These are phyloP conservation scores for Epizoanthus ramosus DNA, from an alignment of 92 coral and sea anemone genomes.

Conservation along the genomic window DNA sequence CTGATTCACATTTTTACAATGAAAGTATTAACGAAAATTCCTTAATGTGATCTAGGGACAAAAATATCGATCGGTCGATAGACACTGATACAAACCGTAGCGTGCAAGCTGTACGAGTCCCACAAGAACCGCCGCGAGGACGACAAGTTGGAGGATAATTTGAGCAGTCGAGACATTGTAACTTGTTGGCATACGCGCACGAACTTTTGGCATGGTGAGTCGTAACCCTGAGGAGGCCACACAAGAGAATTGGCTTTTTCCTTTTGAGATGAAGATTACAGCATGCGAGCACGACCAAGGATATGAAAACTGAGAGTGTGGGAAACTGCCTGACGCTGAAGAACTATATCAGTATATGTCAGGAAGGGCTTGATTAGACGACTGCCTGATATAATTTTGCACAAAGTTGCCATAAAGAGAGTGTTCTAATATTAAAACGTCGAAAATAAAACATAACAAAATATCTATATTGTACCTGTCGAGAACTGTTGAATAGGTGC, in stretches of 20 bases:
- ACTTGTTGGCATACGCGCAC: conserved; percentile 17
- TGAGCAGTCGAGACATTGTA: conserved; percentile 27
- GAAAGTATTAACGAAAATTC: too few relatives aligned
- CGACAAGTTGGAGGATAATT: neutral
- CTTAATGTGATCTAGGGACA: too few relatives aligned
- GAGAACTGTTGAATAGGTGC: neutral
- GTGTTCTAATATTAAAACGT: too few relatives aligned
- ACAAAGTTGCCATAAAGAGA: neutral
- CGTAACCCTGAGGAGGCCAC: neutral
- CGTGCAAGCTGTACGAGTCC: conserved; percentile 1
- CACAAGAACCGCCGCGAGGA: conserved; percentile 9
- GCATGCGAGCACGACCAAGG: neutral
- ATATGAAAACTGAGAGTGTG: neutral
- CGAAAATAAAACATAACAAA: neutral
- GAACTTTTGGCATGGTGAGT: conserved; percentile 26
- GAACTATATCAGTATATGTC: neutral
- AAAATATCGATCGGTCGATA: too few relatives aligned
- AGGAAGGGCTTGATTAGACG: neutral
- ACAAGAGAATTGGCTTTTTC: too few relatives aligned
- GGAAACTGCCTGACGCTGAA: neutral
- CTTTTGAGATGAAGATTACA: too few relatives aligned
- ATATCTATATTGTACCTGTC: neutral
- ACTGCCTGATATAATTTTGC: neutral
- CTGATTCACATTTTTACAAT: too few relatives aligned
- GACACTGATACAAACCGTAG: conserved; percentile 22